A percentile compares a stretch with the other conserved stretches of the same genome.
phyloP scores from a whole-genome alignment of 2,888 invertebrate species.

The Dasysyrphus tricinctus region DNA sequence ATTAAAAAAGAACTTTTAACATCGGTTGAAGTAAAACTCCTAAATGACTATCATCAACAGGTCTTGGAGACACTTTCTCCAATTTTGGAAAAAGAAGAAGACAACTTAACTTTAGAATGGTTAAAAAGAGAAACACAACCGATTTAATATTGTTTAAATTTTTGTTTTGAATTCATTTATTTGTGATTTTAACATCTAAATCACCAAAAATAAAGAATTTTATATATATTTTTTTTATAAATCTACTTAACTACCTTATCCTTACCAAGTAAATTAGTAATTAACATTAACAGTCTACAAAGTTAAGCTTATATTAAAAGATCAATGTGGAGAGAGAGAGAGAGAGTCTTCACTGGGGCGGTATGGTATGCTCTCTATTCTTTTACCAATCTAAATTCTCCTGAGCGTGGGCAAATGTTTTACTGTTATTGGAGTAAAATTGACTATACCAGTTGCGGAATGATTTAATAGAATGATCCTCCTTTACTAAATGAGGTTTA shows the following conservation, averaged over 20 bases:
- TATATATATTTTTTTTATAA: slow-evolving; percentile 24
- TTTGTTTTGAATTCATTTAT: slow-evolving; percentile 25
- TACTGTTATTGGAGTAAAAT: slow-evolving; percentile 91
- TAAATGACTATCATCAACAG: slow-evolving; percentile 91
- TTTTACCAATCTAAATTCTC: slow-evolving; percentile 78
- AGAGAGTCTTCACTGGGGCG: neutral
- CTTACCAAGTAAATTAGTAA: slow-evolving; percentile 33
- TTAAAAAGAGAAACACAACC: slow-evolving; percentile 90
- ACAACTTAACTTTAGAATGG: slow-evolving; percentile 90
- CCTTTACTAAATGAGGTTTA: slow-evolving; percentile 89
- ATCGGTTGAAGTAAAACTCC: slow-evolving; percentile 87
- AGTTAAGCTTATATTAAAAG: neutral
- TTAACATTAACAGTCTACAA: slow-evolving; percentile 69
- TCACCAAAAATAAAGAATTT: slow-evolving; percentile 42
- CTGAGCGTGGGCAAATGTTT: slow-evolving; percentile 82
- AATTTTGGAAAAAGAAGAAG: slow-evolving; percentile 87
- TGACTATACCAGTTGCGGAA: slow-evolving; percentile 93
- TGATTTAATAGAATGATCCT: slow-evolving; percentile 89
- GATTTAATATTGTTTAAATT: slow-evolving; percentile 83
- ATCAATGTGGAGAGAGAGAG: neutral
- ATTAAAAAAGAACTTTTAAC: slow-evolving; percentile 90
- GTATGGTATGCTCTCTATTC: neutral
- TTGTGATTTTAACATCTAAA: slow-evolving; percentile 18
- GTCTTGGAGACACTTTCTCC: slow-evolving; percentile 90
- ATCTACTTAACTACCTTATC: slow-evolving; percentile 33